Percentiles rank a stretch among this genome's conserved stretches.
These are phyloP conservation scores for Drosophila guanche DNA, from an alignment of 1,140 invertebrate genomes.

Conservation along the genomic window DNA sequence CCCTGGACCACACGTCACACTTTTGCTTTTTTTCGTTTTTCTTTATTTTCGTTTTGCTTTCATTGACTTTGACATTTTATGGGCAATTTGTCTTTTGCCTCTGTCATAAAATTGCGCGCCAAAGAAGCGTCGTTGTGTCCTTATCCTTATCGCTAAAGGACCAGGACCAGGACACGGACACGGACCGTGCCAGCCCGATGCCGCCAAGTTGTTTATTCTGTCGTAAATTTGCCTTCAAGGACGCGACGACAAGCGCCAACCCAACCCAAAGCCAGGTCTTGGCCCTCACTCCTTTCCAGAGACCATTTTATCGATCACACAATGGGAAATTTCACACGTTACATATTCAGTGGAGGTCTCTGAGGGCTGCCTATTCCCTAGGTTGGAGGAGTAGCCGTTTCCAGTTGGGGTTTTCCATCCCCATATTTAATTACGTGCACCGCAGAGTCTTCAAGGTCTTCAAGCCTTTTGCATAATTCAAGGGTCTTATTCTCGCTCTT, in stretches of 20 bases:
- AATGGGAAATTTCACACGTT: conserved; percentile 79
- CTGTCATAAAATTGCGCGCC: conserved; percentile 65
- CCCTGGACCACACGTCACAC: conserved; percentile 33
- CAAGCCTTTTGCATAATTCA: conserved; percentile 65
- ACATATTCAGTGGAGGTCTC: neutral
- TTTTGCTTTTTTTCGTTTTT: neutral
- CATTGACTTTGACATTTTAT: conserved; percentile 61
- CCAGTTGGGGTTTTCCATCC: neutral
- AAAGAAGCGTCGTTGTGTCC: conserved; percentile 24
- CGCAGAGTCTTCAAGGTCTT: conserved; percentile 67
- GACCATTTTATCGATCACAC: conserved; percentile 75
- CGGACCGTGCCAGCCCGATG: conserved; percentile 8
- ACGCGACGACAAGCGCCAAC: conserved; percentile 30
- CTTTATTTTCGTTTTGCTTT: conserved; percentile 16
- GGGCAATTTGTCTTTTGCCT: conserved; percentile 66
- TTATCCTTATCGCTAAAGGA: conserved; percentile 63
- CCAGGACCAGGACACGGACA: conserved; percentile 18
- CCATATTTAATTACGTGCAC: conserved; percentile 48
- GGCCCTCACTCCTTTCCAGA: conserved; percentile 9
- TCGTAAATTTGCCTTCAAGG: conserved; percentile 77
- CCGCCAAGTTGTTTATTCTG: conserved; percentile 76
- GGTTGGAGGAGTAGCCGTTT: neutral
- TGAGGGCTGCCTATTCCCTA: too few relatives aligned
- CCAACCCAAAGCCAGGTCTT: conserved; percentile 12
- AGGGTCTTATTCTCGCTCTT: conserved; percentile 4